Percentiles rank a stretch among this genome's conserved stretches.
These are phyloP conservation scores for Microchirus variegatus DNA, from an alignment of 2,797 vertebrate species.

Conservation along the genomic window DNA sequence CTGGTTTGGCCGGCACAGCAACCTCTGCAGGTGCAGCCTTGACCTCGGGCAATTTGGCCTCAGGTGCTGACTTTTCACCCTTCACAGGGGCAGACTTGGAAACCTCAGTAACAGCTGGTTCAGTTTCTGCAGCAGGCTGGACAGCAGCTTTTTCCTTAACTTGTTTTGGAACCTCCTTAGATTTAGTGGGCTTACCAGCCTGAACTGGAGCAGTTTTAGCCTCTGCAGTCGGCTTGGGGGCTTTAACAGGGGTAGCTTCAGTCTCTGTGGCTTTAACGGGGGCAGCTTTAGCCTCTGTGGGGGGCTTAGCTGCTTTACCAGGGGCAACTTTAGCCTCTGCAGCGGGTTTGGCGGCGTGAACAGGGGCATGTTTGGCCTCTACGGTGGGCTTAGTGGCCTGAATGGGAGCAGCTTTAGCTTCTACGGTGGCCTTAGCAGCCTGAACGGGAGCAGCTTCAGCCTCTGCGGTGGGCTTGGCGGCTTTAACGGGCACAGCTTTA, in stretches of 20 bases:
- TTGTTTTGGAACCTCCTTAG: conserved; percentile 11
- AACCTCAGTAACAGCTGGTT: background rate
- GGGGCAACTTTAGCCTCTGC: too few relatives aligned
- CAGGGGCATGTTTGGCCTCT: background rate
- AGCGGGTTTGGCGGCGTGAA: too few relatives aligned
- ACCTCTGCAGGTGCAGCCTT: conserved; percentile 20
- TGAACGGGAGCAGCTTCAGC: background rate
- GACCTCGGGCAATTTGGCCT: conserved; percentile 15
- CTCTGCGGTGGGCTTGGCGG: background rate
- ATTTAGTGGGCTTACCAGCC: background rate
- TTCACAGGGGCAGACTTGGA: conserved; percentile 4
- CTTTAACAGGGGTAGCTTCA: conserved; percentile 1
- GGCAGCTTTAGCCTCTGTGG: background rate
- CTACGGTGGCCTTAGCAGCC: background rate
- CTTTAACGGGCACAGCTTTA: conserved; percentile 1
- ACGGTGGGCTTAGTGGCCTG: background rate
- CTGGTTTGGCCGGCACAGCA: conserved; percentile 23
- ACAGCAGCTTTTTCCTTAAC: background rate
- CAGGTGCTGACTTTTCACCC: conserved; percentile 4
- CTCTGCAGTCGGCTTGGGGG: background rate
- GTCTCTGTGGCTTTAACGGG: background rate
- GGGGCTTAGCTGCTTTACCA: background rate
- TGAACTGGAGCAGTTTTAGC: conserved; percentile 1
- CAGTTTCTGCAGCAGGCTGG: conserved; percentile 8
- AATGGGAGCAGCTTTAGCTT: background rate